Evolutionary conservation across 2,113 vertebrate genomes (phyloP), one percentile per base, ranked within the genome.

Genomic region (Ascaphus truei): DNA sequence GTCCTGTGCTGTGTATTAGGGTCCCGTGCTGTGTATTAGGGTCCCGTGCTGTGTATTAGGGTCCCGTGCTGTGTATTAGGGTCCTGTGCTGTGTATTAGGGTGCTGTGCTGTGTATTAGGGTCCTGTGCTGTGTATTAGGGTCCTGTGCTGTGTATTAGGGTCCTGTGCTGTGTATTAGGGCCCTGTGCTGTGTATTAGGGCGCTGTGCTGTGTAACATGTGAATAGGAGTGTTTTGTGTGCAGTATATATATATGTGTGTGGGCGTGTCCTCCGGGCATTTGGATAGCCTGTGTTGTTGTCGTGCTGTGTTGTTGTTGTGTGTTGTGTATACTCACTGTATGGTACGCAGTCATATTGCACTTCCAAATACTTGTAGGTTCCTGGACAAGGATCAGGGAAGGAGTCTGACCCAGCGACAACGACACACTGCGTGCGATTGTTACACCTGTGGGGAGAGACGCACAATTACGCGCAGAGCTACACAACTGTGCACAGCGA

Each of bases 331-430:
- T 71, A 96, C 94, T 96, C 92, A 96, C 94, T 96, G 91, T 96
- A 96, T 76, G 94, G 94, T 67, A 96, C 94, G 86, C 94, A 96
- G 89, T 96, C 94, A 78, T 96, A 96, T 84, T 95, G 93, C 85
- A 96, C 94, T 89, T 96, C 94, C 89, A 96, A 84, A 80, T 95
- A 96, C 85, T 96, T 96, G 90, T 96, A 96, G 79, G 94, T 96
- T 69, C 94, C 94, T 0, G 94, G 94, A 77, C 94, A 96, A 34
- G 93, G 94, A 78, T 96, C 94, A 1, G 94, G 94, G 73, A 96
- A 96, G 59, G 94, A 93, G 0, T 95, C 94, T 0, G 93, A 93
- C 57, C 94, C 94, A 0, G 93, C 94, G 1, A 95, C 92, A 80
- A 96, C 94, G 75, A 96, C 93, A 73, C 94, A 96, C 81, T 96